Conservation (phyloP, 2,113 vertebrate genomes). For the Clupea harengus region DNA sequence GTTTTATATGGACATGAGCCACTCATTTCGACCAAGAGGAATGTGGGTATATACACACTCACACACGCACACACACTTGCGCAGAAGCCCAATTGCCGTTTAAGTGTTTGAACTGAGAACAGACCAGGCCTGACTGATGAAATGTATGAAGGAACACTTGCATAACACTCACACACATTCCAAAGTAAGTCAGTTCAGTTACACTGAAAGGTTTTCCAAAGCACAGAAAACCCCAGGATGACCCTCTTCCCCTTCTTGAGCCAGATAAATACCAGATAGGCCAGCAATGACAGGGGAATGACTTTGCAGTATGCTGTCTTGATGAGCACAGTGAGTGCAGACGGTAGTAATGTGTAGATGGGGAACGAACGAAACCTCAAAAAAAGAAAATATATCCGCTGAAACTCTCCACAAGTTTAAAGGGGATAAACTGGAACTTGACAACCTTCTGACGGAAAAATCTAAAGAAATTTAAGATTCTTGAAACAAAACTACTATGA, state of each 20-base stretch:
- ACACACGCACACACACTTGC: conserved; percentile 29
- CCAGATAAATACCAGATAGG: conserved; percentile 25
- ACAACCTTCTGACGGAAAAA: too few species aligned
- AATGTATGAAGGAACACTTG: conserved; percentile 32
- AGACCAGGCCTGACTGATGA: conserved; percentile 20
- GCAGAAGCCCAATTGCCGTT: conserved; percentile 22
- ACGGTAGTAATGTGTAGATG: background rate
- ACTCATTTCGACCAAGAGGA: conserved; percentile 38
- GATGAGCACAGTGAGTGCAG: background rate
- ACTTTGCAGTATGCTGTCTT: background rate
- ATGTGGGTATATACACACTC: conserved; percentile 7
- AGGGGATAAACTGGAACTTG: too few species aligned
- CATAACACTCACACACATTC: conserved; percentile 34
- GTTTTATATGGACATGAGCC: conserved; percentile 40
- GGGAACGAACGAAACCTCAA: too few species aligned
- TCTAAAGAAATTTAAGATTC: too few species aligned
- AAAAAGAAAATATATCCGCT: too few species aligned
- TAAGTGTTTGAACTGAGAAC: conserved; percentile 33
- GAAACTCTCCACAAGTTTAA: too few species aligned
- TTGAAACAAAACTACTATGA: background rate
- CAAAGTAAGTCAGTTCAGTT: conserved; percentile 1
- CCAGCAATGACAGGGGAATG: conserved; percentile 6
- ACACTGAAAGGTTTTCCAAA: conserved; percentile 16
- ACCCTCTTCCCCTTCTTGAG: conserved; percentile 24
- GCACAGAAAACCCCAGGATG: conserved; percentile 22